These are phyloP conservation scores for Odocoileus virginianus DNA, from an alignment of 2,113 vertebrate genomes.

Conservation along the genomic window DNA sequence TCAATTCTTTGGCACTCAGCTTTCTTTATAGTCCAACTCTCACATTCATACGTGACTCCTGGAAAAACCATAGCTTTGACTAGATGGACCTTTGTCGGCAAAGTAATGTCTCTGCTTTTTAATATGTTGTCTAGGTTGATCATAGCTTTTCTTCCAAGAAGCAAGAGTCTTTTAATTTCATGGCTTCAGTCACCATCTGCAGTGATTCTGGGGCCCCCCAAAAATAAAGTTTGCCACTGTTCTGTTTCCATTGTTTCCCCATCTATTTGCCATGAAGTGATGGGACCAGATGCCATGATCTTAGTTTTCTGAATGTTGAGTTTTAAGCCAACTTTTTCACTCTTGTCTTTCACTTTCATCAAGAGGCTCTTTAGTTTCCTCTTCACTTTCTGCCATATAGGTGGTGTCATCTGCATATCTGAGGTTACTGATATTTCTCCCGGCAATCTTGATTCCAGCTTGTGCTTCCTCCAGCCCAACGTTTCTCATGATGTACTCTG, in stretches of 20 bases:
- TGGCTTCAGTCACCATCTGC: background rate
- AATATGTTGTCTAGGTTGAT: background rate
- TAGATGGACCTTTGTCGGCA: accelerated
- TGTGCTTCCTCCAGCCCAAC: background rate
- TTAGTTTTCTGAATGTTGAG: background rate
- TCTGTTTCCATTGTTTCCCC: background rate
- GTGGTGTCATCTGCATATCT: background rate
- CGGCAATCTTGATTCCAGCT: background rate
- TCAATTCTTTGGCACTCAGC: accelerated
- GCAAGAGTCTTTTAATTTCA: background rate
- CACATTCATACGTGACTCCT: background rate
- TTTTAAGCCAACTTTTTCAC: background rate
- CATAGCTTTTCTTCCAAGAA: background rate
- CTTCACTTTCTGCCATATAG: background rate
- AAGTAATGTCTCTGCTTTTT: background rate
- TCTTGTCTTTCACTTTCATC: background rate
- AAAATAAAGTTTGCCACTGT: background rate
- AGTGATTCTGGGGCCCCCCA: accelerated
- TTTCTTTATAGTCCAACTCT: background rate
- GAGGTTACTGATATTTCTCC: background rate
- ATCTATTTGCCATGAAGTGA: background rate
- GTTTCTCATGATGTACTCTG: background rate
- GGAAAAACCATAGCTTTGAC: background rate
- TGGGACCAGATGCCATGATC: background rate
- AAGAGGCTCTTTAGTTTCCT: background rate